phyloP scores from a whole-genome alignment of 2,888 invertebrate genomes.

The Scaptodrosophila latifasciaeformis region DNA sequence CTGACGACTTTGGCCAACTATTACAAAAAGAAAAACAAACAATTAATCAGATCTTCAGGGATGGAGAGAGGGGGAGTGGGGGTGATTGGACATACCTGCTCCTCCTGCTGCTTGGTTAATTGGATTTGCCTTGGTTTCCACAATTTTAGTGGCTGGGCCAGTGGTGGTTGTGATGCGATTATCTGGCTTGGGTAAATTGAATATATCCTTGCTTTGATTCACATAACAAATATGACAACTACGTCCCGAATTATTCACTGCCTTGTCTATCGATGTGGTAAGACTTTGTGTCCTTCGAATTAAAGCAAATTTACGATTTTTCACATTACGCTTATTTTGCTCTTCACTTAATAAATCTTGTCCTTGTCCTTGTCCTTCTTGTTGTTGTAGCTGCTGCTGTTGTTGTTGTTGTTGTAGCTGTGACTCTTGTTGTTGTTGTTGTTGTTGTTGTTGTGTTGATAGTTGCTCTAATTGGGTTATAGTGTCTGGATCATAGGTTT shows the following conservation, averaged over 20 bases:
- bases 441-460: conserved; percentile 38
- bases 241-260: conserved; percentile 70
- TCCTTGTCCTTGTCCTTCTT: conserved; percentile 20
- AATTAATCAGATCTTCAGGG: no score
- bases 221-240: conserved; percentile 75
- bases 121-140: no score
- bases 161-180: conserved; percentile 29
- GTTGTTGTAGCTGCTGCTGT: conserved; percentile 24
- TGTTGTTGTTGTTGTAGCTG: no score
- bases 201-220: conserved; percentile 73
- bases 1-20: no score
- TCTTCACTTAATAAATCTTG: not conserved
- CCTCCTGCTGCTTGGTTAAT: no score
- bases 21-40: no score
- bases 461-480: conserved; percentile 17
- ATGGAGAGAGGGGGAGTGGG: no score
- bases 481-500: conserved; percentile 27
- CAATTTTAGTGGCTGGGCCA: not conserved
- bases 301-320: conserved; percentile 34
- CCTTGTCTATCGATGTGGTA: conserved; percentile 72
- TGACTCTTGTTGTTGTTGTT: conserved; percentile 27
- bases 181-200: conserved; percentile 66
- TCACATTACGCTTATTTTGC: conserved; percentile 15
- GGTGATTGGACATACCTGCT: no score
- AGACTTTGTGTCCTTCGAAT: conserved; percentile 73